phyloP scores from a whole-genome alignment of 2,113 vertebrate species.

The Aldabrachelys gigantea region DNA sequence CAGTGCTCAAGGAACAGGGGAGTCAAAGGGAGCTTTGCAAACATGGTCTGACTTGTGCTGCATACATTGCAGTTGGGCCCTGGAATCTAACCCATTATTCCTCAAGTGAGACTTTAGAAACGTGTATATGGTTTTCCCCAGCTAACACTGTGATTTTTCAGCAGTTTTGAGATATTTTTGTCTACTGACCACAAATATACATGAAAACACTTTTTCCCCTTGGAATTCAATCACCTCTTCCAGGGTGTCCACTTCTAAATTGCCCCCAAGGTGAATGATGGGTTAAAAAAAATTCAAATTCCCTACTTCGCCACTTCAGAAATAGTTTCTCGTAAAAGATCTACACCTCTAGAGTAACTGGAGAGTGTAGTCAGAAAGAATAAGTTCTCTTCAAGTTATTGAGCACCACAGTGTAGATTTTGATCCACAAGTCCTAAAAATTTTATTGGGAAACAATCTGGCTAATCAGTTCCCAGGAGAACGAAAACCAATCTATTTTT shows the following conservation, averaged over 20 bases:
- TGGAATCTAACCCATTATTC: background rate
- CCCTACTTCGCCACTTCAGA: background rate
- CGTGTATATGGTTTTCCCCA: background rate
- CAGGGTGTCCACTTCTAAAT: too few relatives aligned
- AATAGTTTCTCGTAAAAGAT: background rate
- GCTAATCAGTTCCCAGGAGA: background rate
- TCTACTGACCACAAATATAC: background rate
- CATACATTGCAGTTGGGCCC: background rate
- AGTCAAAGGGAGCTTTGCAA: background rate
- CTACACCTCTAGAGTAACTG: background rate
- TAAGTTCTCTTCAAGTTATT: background rate
- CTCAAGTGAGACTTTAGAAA: background rate
- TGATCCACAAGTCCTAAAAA: background rate
- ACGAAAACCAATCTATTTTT: background rate
- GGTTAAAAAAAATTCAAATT: background rate
- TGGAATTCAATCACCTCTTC: too few relatives aligned
- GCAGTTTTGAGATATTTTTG: background rate
- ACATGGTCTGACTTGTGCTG: rapidly evolving
- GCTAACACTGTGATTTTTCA: too few relatives aligned
- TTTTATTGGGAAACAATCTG: background rate
- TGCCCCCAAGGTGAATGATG: too few relatives aligned
- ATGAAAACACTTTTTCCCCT: background rate
- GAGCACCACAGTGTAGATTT: background rate
- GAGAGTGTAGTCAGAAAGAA: background rate
- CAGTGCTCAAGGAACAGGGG: rapidly evolving